Conservation (phyloP, 2,113 vertebrate genomes). For the Rhinolophus ferrumequinum region DNA sequence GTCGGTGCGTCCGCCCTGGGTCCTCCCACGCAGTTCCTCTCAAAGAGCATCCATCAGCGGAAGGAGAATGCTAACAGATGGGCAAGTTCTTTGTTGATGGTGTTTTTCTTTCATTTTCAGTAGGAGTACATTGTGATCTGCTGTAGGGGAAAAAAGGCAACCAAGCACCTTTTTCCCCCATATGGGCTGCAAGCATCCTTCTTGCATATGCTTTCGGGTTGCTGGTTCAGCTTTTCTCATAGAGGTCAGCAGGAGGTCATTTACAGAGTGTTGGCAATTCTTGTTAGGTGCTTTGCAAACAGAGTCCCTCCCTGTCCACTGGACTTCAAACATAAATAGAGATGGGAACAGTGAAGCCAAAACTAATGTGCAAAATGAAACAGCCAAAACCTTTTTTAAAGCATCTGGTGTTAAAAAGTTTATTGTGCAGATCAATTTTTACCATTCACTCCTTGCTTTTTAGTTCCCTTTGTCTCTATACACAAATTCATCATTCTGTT, state of each 20-base stretch:
- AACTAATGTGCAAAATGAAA: not conserved
- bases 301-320: not conserved
- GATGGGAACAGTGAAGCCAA: not conserved
- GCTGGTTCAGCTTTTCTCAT: slow-evolving; percentile 33
- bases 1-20: not conserved
- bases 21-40: slow-evolving; percentile 24
- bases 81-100: slow-evolving; percentile 2
- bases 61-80: slow-evolving; percentile 22
- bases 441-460: not conserved
- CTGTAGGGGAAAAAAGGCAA: not conserved
- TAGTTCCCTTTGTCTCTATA: not conserved
- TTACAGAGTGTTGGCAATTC: not conserved
- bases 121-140: slow-evolving; percentile 13
- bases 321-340: slow-evolving; percentile 17
- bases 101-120: slow-evolving; percentile 36
- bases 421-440: not conserved
- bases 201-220: not conserved
- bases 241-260: slow-evolving; percentile 39
- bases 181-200: slow-evolving; percentile 20
- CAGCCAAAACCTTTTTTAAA: not conserved
- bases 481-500: not conserved
- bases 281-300: not conserved
- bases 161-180: not conserved
- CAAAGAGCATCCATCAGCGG: not conserved
- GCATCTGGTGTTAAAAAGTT: not conserved